Evolutionary conservation across 1,140 invertebrate species (phyloP), one percentile per base, ranked within the genome.

Genomic region (Hormaphis cornu): DNA sequence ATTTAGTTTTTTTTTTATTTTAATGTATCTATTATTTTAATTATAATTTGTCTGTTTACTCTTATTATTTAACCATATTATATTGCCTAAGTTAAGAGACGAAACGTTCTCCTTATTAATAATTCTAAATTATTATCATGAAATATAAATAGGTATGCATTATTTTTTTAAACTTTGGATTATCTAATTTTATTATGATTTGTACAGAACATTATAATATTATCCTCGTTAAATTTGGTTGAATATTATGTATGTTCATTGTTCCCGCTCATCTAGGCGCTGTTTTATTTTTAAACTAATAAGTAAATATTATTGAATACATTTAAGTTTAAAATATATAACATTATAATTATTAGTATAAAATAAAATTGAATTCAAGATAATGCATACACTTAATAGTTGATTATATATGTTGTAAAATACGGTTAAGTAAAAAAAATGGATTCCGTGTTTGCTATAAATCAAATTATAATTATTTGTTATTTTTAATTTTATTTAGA

Each of bases 221-320:
- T 58, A 58, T 24, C 28, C 9, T 58, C 35, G 16, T 37, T 28
- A 37, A 37, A 12, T 40, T 58, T 26, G 22, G 26, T 40, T 58
- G n/a, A 24, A 58, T n/a, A 37, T 40, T 24, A 58, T 58, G n/a
- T n/a, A n/a, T n/a, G n/a, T n/a, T n/a, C n/a, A n/a, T n/a, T n/a
- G 61, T 28, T 33, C 28, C 42, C 22, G 61, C 61, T 66, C 61
- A 66, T 66, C 61, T 66, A 66, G 61, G 61, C 61, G 61, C 61
- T 66, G 61, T 66, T 66, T 46, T n/a, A n/a, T n/a, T 50, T 33
- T 66, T 48, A 33, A 63, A 48, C 50, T 30, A 44, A 50, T 66
- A 66, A 66, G 61, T 28, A 46, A 40, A 24, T 40, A 40, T 58
- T 24, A 58, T 40, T 40, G 33, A 40, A n/a, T n/a, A n/a, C n/a